Evolutionary conservation across 2,797 vertebrate genomes (phyloP), one percentile per base, ranked within the genome.

Genomic region (Smutsia temminckii): DNA sequence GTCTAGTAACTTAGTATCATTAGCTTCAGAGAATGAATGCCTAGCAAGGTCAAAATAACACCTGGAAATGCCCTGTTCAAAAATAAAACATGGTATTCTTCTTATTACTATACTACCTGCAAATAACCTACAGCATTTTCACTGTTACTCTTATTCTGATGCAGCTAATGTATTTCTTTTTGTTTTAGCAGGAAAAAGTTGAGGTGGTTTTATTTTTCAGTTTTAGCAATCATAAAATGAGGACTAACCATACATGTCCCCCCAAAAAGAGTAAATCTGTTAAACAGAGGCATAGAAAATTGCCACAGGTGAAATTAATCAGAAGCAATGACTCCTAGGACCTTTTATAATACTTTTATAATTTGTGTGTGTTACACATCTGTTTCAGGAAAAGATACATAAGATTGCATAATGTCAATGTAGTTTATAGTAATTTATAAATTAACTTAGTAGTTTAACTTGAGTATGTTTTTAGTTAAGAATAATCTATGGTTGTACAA

Each of bases 381-480:
- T 74, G 94, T 64, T 10, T 95, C 25, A 69, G 18, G 32, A 8
- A 85, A 25, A 3, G 3, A 64, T 80, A 80, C 85, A 25, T n/a
- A 90, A 86, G 66, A 61, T 46, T 64, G 8, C 0, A 27, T 51
- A 40, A 83, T 96, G 32, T 55, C 21, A 78, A 14, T 32, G 8
- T 63, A 79, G n/a, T 9, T 55, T 57, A 32, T 29, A 27, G 23
- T 71, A 46, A 46, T 46, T 46, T 46, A 46, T 46, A 46, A 46
- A 46, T 46, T 46, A 46, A 46, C 46, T 46, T 46, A 46, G 11
- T 46, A 2, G 46, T 46, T 79, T 64, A 57, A 90, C 11, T 18
- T 40, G 17, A 90, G 2, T 51, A 32, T 40, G 66, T 55, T 95
- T 96, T 97, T 75, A 53, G 63, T 80, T 92, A 72, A 96, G 23